Percentiles rank a stretch among this genome's conserved stretches.
These are phyloP conservation scores for Herpetotheres cachinnans DNA, from an alignment of 2,113 vertebrate species.

Conservation along the genomic window DNA sequence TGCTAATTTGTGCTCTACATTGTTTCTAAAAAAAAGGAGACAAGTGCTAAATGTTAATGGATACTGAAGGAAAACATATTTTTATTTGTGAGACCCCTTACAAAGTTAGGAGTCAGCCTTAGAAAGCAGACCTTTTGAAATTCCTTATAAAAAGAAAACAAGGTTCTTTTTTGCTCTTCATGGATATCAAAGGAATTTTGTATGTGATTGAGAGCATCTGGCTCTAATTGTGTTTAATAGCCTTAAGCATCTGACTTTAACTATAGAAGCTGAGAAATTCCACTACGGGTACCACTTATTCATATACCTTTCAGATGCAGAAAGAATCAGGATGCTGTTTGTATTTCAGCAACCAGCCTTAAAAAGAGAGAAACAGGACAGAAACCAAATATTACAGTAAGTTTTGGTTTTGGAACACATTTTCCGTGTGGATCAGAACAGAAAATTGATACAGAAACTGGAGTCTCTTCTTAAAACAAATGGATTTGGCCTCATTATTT, in stretches of 20 bases:
- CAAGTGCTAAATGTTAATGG: background rate
- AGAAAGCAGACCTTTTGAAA: conserved; percentile 29
- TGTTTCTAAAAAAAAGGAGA: background rate
- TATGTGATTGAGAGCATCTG: conserved; percentile 40
- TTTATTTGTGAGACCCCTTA: background rate
- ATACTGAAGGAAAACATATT: background rate
- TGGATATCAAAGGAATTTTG: conserved; percentile 51
- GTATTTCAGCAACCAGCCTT: background rate
- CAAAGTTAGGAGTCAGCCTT: background rate
- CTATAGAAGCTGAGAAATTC: conserved; percentile 26
- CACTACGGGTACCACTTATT: background rate
- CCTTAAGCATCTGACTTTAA: conserved; percentile 41
- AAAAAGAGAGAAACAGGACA: background rate
- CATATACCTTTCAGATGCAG: background rate
- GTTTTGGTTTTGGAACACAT: background rate
- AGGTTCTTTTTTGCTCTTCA: background rate
- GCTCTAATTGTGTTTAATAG: conserved; percentile 45
- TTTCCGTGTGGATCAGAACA: background rate
- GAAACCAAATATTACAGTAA: background rate
- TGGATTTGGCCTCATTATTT: background rate
- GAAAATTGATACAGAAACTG: background rate
- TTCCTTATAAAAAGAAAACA: conserved; percentile 26
- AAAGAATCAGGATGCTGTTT: background rate
- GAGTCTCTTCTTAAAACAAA: background rate
- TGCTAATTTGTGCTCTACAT: background rate